Evolutionary conservation across 2,888 invertebrate species (phyloP), one percentile per base, ranked within the genome.

Genomic region (Andricus quercusramuli): DNA sequence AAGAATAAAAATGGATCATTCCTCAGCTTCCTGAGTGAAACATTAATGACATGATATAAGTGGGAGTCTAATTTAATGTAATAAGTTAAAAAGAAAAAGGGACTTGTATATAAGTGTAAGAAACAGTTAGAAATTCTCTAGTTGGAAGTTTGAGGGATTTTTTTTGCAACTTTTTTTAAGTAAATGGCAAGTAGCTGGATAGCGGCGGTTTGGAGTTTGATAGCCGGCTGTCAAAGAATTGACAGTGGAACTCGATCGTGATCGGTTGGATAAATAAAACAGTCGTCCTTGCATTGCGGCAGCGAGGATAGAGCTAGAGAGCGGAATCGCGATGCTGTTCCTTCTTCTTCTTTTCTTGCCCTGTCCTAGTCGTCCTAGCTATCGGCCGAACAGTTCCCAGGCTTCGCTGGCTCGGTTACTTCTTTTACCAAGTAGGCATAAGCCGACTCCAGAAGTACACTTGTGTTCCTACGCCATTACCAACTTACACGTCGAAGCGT

Each of bases 331-430:
- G 59, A 41, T 62, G 20, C 77, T 77, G 37, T 62, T 77, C 77
- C 64, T 64, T 64, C 5, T 47, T 77, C 76, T 77, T 77, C 25
- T 56, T 76, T 65, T 77, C 25, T n/a, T 77, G 32, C 74, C 51
- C 47, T 47, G 47, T 17, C 47, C 51, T 51, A 44, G 15, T 15
- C 29, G 25, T 51, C 51, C 29, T 74, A 17, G 56, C 47, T 83
- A 83, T 85, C 86, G 84, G 84, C 76, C 82, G 84, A 82, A 83
- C 83, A 88, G 84, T 87, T 88, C 85, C 84, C 87, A 88, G 88
- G 86, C 86, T 84, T 84, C 83, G 68, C 81, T 84, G 70, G 81
- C 79, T 81, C 83, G 85, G 84, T 87, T 84, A 85, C 80, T 86
- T 85, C 84, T 85, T 86, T 74, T 25, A 29, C 74, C 20, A 74